A percentile compares a stretch with the other conserved stretches of the same genome.
Conservation (phyloP, 1,140 invertebrate genomes). For the Streblospio benedicti region DNA sequence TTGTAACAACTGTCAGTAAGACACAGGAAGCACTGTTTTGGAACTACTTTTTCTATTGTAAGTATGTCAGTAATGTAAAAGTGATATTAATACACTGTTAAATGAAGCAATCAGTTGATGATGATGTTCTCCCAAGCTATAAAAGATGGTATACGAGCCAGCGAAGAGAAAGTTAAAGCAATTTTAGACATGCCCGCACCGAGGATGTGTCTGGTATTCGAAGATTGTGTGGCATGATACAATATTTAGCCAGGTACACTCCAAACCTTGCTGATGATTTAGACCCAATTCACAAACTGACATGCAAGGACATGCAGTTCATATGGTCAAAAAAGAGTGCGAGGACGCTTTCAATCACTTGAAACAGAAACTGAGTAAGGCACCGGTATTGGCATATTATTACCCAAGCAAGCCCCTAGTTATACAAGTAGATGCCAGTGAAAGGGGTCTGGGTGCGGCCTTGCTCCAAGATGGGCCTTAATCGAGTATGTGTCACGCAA, state of each 20-base stretch:
- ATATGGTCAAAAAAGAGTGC: slow-evolving; percentile 6
- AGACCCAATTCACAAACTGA: slow-evolving; percentile 1
- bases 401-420: slow-evolving; percentile 20
- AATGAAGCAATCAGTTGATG: no score
- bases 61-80: no score
- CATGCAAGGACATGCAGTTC: not conserved
- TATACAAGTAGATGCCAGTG: slow-evolving; percentile 25
- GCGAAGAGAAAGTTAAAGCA: slow-evolving; percentile 38
- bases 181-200: slow-evolving; percentile 26
- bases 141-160: no score
- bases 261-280: slow-evolving; percentile 9
- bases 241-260: slow-evolving; percentile 23
- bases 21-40: no score
- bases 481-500: slow-evolving; percentile 46
- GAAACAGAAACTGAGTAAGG: slow-evolving; percentile 19
- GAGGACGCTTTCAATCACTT: slow-evolving; percentile 21
- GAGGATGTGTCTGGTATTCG: slow-evolving; percentile 17
- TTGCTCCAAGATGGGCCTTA: slow-evolving; percentile 44
- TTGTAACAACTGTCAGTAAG: no score
- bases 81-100: no score
- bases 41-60: no score
- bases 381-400: slow-evolving; percentile 26
- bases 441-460: slow-evolving; percentile 43
- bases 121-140: no score
- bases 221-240: slow-evolving; percentile 25